These are phyloP conservation scores for Dysidea cf. avara DNA, from an alignment of 37 sponge, comb jelly and placozoan genomes.

Conservation along the genomic window DNA sequence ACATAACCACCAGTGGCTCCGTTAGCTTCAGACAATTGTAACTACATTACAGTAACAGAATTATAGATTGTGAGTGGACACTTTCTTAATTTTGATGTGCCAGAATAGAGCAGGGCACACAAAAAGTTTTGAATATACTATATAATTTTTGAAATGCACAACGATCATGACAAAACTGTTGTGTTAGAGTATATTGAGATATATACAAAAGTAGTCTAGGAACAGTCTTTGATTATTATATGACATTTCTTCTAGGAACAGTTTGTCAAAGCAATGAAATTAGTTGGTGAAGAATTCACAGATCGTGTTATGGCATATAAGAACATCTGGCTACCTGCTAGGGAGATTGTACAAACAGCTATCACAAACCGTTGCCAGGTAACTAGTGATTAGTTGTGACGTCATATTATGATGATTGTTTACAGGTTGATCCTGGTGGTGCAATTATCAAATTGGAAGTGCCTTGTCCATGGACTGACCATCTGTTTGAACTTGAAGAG, in stretches of 20 bases:
- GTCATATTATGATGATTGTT: not conserved
- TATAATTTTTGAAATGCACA: too few species aligned
- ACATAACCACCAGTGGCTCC: too few species aligned
- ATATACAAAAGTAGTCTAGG: too few species aligned
- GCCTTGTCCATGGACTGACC: slow-evolving; percentile 91
- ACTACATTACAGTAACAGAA: too few species aligned
- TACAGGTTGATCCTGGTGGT: slow-evolving; percentile 72
- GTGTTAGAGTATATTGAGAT: too few species aligned
- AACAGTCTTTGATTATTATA: slow-evolving; percentile 1
- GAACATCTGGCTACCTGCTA: slow-evolving; percentile 80
- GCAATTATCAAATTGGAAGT: slow-evolving; percentile 58
- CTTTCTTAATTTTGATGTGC: too few species aligned
- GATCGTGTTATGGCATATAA: slow-evolving; percentile 19
- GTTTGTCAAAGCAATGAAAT: slow-evolving; percentile 75
- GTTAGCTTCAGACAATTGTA: too few species aligned
- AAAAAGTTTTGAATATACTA: too few species aligned
- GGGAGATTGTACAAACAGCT: slow-evolving; percentile 53
- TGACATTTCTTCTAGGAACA: slow-evolving; percentile 52
- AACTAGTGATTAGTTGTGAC: not conserved
- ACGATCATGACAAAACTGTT: too few species aligned
- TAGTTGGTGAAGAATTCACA: slow-evolving; percentile 81
- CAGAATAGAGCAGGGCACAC: too few species aligned
- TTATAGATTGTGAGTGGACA: too few species aligned
- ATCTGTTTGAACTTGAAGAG: slow-evolving; percentile 77
- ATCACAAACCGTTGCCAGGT: slow-evolving; percentile 56